Evolutionary conservation across 2,113 vertebrate species (phyloP).

Genomic region (Plecturocebus donacophilus): DNA sequence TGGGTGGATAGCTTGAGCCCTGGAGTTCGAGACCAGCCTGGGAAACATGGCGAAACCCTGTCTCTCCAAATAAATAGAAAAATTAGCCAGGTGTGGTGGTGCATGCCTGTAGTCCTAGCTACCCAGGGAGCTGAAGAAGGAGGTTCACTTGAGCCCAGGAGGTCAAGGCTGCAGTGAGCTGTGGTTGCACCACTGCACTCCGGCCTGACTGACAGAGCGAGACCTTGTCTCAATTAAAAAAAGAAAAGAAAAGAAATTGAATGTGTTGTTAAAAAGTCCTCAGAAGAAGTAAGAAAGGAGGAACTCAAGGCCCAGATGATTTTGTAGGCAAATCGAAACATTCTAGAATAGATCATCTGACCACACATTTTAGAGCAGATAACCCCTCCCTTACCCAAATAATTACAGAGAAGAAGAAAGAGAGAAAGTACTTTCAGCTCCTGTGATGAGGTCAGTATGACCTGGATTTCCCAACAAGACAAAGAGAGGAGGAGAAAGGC

Average conservation of each 20-base stretch:
- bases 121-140: too few species aligned
- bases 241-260: background rate
- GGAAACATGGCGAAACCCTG: too few species aligned
- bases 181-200: too few species aligned
- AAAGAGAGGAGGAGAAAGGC: background rate
- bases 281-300: background rate
- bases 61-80: too few species aligned
- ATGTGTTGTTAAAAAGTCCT: background rate
- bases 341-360: background rate
- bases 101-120: too few species aligned
- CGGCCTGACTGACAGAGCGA: too few species aligned
- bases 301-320: background rate
- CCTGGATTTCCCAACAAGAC: background rate
- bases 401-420: background rate
- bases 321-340: background rate
- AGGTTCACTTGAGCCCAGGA: too few species aligned
- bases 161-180: too few species aligned
- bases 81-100: too few species aligned
- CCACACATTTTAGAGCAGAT: background rate
- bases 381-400: background rate
- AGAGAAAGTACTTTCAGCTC: background rate
- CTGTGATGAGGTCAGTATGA: background rate
- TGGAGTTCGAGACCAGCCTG: too few species aligned
- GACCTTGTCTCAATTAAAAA: too few species aligned
- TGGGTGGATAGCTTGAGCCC: too few species aligned